Evolutionary conservation across 37 sponge, comb jelly and placozoan genomes (phyloP), one percentile per base, ranked within the genome.

Genomic region (Crambe crambe): DNA sequence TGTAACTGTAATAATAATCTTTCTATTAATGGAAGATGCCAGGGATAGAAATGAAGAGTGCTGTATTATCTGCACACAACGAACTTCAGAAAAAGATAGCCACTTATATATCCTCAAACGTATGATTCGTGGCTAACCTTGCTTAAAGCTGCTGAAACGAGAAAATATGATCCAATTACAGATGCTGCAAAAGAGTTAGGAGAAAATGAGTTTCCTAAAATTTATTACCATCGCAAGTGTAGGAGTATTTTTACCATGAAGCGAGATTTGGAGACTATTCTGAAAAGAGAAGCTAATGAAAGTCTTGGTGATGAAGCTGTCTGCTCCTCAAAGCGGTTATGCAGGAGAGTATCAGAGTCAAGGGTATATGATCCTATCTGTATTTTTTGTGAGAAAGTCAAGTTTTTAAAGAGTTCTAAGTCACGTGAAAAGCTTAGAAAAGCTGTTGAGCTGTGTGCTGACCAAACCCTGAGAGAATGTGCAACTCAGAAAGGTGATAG

Each of bases 281-380:
- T 51, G 9, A 15, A 51, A 51, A 51, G 54, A 15, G 15, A 51
- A 51, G 54, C 54, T 51, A 51, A 51, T 51, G 54, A 51, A 51
- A 51, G 54, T 15, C 54, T 51, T 15, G 15, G 54, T 51, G 54
- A 51, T 51, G 54, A 18, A 51, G n/a, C 54, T 51, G 54, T 9
- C 15, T 62, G 63, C 29, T 6, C 27, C 6, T 62, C 63, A 62
- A 62, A 62, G 22, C 63, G 25, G 63, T 62, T 26, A 18, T 8
- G 25, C 63, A 62, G 25, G 29, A 62, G 63, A 62, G 25, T 26
- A 62, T 62, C 63, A 62, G 63, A 62, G 22, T 62, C 63, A 62
- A 18, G 63, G 63, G 63, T 62, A 25, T 62, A 21, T 26, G 22
- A 62, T 62, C n/a, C 63, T n/a, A 25, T 26, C 23, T 62, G 63